Conservation (phyloP, 2,888 invertebrate genomes). For the Oxyscelio sp. region DNA sequence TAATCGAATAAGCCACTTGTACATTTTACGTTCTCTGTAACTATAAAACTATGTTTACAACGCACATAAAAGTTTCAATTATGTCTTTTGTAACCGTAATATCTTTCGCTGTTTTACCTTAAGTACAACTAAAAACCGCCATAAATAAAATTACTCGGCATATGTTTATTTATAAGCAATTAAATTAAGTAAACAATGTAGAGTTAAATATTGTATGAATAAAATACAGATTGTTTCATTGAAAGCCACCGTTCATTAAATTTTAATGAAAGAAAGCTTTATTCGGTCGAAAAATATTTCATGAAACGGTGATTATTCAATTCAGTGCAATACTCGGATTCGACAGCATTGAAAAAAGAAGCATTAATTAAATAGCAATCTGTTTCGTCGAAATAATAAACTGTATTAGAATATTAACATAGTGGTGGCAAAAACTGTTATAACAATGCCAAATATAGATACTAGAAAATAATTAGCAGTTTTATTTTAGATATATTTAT, state of each 20-base stretch:
- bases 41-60: conserved; percentile 51
- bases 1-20: conserved; percentile 23
- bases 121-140: conserved; percentile 31
- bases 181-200: conserved; percentile 15
- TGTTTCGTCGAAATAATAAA: background rate
- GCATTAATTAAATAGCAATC: conserved; percentile 14
- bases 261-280: conserved; percentile 30
- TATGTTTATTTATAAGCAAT: conserved; percentile 37
- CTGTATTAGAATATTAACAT: background rate
- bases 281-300: conserved; percentile 10
- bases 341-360: conserved; percentile 11
- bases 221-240: conserved; percentile 41
- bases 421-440: background rate
- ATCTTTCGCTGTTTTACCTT: conserved; percentile 5
- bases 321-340: background rate
- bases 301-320: background rate
- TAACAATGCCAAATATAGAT: too few species aligned
- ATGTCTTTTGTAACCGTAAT: conserved; percentile 18
- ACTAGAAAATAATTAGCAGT: too few species aligned
- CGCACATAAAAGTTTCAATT: conserved; percentile 48
- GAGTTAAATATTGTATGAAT: conserved; percentile 21
- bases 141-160: conserved; percentile 27
- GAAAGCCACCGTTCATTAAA: conserved; percentile 21
- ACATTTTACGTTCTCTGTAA: conserved; percentile 4
- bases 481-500: too few species aligned